phyloP scores from a whole-genome alignment of 2,888 invertebrate genomes.

The Leucoptera coffeella region DNA sequence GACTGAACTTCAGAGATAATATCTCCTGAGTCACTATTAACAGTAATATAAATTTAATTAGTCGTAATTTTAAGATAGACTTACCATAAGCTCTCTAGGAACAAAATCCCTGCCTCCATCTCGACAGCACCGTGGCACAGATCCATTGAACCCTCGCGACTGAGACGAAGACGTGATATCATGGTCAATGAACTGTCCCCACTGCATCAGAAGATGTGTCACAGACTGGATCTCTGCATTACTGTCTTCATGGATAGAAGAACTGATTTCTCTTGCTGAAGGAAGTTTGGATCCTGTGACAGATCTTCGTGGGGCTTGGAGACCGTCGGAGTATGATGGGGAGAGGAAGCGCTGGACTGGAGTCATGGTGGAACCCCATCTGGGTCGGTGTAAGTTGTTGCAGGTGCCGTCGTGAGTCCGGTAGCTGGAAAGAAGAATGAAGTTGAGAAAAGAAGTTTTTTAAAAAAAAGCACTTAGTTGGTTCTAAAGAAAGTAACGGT shows the following conservation, averaged over 20 bases:
- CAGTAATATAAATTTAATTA: too few relatives aligned
- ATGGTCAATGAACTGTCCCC: slow-evolving; percentile 89
- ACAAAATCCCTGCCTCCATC: slow-evolving; percentile 55
- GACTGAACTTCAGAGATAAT: too few relatives aligned
- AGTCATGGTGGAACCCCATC: slow-evolving; percentile 78
- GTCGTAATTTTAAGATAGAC: too few relatives aligned
- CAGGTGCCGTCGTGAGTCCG: slow-evolving; percentile 86
- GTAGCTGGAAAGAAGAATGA: slow-evolving; percentile 47
- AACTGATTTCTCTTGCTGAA: slow-evolving; percentile 70
- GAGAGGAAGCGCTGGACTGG: slow-evolving; percentile 76
- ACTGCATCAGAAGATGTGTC: slow-evolving; percentile 81
- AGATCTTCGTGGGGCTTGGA: slow-evolving; percentile 50
- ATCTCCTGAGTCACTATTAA: too few relatives aligned
- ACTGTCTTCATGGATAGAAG: slow-evolving; percentile 52
- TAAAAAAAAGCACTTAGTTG: too few relatives aligned
- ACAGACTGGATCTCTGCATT: slow-evolving; percentile 61
- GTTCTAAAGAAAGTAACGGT: too few relatives aligned
- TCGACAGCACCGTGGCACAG: slow-evolving; percentile 71
- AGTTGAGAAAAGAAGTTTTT: too few relatives aligned
- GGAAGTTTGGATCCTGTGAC: slow-evolving; percentile 59
- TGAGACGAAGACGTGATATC: slow-evolving; percentile 78
- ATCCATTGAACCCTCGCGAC: slow-evolving; percentile 69
- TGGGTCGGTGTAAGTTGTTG: slow-evolving; percentile 70
- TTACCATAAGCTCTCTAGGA: slow-evolving; percentile 57
- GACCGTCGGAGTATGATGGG: slow-evolving; percentile 77